These are phyloP conservation scores for Tachycineta bicolor DNA, from an alignment of 2,113 vertebrate genomes.

Conservation along the genomic window DNA sequence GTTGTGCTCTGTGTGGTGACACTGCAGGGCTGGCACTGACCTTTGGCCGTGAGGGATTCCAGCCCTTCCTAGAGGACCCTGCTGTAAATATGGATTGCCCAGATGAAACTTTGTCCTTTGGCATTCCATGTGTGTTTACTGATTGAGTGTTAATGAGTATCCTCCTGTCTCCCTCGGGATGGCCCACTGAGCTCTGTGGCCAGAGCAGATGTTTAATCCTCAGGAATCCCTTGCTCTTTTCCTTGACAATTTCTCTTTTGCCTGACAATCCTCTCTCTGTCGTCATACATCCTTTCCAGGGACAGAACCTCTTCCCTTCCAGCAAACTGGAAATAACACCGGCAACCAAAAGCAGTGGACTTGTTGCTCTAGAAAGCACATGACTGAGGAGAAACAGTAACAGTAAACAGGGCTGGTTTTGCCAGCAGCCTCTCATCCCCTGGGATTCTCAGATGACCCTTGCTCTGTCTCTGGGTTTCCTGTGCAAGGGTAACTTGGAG, in stretches of 20 bases:
- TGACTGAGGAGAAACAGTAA: constrained; percentile 37
- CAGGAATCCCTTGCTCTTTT: constrained; percentile 21
- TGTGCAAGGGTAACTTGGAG: background rate
- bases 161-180: background rate
- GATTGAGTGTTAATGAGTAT: background rate
- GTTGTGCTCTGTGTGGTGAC: background rate
- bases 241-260: background rate
- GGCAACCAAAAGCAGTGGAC: constrained; percentile 7
- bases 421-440: background rate
- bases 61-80: constrained; percentile 1
- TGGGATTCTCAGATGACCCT: background rate
- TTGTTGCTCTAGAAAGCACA: constrained; percentile 51
- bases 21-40: background rate
- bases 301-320: background rate
- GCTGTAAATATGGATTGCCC: constrained; percentile 1
- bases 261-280: background rate
- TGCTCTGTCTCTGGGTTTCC: background rate
- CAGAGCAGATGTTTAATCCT: background rate
- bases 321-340: background rate
- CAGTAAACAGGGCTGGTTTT: background rate
- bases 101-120: constrained; percentile 20
- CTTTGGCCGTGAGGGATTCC: background rate
- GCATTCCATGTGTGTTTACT: background rate
- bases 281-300: background rate
- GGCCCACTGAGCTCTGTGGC: background rate